Evolutionary conservation across 2,888 invertebrate species (phyloP).

Genomic region (Rhingia rostrata): DNA sequence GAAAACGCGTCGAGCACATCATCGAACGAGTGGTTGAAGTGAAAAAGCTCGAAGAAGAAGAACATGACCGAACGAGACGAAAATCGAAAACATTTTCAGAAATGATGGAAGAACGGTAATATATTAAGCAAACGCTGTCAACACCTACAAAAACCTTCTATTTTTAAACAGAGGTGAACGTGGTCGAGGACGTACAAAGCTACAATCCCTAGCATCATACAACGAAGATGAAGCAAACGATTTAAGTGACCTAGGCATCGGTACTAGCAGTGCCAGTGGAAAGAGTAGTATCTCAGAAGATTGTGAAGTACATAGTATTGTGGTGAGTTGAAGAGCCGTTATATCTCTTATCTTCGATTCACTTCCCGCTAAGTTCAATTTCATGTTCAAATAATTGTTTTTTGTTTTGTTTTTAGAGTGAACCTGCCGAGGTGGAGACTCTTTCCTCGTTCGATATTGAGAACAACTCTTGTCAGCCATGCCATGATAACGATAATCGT

Average conservation of each 20-base stretch:
- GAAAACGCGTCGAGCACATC: conserved; percentile 95
- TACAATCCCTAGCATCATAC: conserved; percentile 87
- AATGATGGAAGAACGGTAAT: conserved; percentile 94
- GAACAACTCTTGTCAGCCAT: conserved; percentile 77
- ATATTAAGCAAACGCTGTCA: not conserved
- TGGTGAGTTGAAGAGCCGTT: conserved; percentile 83
- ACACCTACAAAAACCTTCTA: no score
- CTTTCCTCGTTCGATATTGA: conserved; percentile 77
- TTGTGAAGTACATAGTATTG: conserved; percentile 86
- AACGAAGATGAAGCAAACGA: conserved; percentile 92
- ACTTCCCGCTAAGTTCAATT: conserved; percentile 22
- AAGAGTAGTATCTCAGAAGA: conserved; percentile 87
- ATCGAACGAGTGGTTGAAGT: conserved; percentile 95
- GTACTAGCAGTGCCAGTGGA: conserved; percentile 85
- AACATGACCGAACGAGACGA: conserved; percentile 87
- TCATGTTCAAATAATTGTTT: conserved; percentile 31
- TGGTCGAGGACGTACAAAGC: conserved; percentile 85
- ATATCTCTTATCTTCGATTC: conserved; percentile 22
- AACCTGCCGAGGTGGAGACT: conserved; percentile 84
- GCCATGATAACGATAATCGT: conserved; percentile 77
- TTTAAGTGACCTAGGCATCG: conserved; percentile 92
- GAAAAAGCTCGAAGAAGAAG: conserved; percentile 92
- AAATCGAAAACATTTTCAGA: conserved; percentile 97
- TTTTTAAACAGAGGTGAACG: conserved; percentile 78
- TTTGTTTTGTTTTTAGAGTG: conserved; percentile 84